Conservation (phyloP, 2,113 vertebrate genomes). For the Ammodytes dubius region DNA sequence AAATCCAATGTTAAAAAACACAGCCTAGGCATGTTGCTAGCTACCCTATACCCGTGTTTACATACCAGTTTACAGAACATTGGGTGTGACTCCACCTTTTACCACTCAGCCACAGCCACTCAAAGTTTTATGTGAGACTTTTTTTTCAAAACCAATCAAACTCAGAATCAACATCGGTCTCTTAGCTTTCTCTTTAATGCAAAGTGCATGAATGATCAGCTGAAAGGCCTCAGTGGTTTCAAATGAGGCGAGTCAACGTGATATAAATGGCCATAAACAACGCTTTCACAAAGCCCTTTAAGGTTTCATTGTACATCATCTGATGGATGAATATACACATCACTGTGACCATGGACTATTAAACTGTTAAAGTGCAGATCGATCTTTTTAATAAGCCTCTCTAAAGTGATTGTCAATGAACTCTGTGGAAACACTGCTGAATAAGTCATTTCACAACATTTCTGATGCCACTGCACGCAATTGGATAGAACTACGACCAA, state of each 20-base stretch:
- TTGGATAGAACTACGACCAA: no score
- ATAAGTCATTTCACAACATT: neutral
- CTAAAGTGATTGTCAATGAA: neutral
- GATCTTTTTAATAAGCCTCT: constrained; percentile 21
- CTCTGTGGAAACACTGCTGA: constrained; percentile 10
- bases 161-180: neutral
- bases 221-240: neutral
- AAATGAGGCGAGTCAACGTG: constrained; percentile 7
- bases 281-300: constrained; percentile 10
- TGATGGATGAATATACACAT: neutral
- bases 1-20: no score
- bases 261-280: neutral
- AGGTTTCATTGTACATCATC: constrained; percentile 21
- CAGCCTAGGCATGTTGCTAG: no score
- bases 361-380: constrained; percentile 18
- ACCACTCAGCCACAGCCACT: neutral
- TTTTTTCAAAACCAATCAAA: constrained; percentile 8
- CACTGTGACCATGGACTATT: constrained; percentile 5
- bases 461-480: neutral
- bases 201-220: neutral
- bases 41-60: no score
- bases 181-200: neutral
- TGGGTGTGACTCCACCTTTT: no score
- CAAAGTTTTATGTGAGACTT: neutral
- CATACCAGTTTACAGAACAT: no score